Evolutionary conservation across 2,113 vertebrate genomes (phyloP).

Genomic region (Lophochroa leadbeateri): DNA sequence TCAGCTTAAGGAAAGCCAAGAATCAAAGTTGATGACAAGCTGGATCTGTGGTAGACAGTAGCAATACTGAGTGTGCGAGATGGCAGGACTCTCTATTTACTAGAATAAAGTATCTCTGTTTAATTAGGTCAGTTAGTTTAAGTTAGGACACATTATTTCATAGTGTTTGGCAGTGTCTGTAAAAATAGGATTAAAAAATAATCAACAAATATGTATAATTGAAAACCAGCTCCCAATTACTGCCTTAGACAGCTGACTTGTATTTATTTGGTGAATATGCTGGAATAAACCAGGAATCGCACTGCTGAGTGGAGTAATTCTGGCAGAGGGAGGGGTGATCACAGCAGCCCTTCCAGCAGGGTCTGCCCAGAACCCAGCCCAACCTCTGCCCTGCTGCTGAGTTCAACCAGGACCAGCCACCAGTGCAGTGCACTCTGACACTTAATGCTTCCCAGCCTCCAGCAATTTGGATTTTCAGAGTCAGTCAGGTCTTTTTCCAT

Average conservation of each 20-base stretch:
- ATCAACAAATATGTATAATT: neutral
- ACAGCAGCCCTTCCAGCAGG: neutral
- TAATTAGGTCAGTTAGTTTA: neutral
- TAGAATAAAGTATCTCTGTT: neutral
- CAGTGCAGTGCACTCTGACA: rapidly evolving
- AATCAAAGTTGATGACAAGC: neutral
- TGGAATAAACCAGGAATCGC: rapidly evolving
- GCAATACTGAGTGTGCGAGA: neutral
- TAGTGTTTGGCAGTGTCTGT: neutral
- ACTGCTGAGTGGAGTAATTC: neutral
- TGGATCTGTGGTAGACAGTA: neutral
- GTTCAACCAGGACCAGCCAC: rapidly evolving
- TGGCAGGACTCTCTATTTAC: neutral
- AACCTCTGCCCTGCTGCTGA: neutral
- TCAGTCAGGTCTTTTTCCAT: neutral
- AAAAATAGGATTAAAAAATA: neutral
- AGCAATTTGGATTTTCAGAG: neutral
- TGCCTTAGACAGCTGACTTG: neutral
- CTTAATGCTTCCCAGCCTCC: neutral
- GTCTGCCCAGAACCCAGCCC: neutral
- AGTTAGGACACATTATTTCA: neutral
- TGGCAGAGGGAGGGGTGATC: neutral
- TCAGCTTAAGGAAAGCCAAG: neutral
- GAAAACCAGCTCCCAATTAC: neutral
- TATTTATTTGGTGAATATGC: neutral